A percentile compares a stretch with the other conserved stretches of the same genome.
phyloP scores from a whole-genome alignment of 2,113 vertebrate species.

The Ctenodactylus gundi region DNA sequence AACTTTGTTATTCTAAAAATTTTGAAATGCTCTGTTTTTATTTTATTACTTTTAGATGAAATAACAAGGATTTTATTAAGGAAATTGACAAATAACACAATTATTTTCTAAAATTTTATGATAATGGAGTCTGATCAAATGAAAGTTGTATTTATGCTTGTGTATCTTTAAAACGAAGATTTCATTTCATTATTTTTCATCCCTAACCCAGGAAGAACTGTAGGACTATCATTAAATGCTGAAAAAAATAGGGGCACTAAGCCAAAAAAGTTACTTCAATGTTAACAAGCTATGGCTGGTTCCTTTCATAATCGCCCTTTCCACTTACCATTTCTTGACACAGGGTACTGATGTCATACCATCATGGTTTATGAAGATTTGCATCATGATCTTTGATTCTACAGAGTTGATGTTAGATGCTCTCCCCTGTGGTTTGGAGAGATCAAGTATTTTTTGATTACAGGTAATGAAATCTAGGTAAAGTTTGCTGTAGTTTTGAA shows the following conservation, averaged over 20 bases:
- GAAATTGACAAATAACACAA: conserved; percentile 6
- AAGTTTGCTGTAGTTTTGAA: neutral
- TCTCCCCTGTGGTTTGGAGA: neutral
- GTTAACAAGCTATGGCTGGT: neutral
- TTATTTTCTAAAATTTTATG: conserved; percentile 1
- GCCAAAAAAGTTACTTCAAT: neutral
- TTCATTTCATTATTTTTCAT: conserved; percentile 7
- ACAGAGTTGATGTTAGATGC: neutral
- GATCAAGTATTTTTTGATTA: neutral
- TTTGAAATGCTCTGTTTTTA: conserved; percentile 1
- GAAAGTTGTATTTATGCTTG: neutral
- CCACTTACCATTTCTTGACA: neutral
- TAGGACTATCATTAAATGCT: neutral
- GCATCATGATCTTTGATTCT: neutral
- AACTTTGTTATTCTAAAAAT: neutral
- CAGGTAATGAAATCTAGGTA: neutral
- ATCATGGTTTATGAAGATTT: neutral
- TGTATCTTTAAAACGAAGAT: neutral
- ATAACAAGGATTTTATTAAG: neutral
- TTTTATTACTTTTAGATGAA: neutral
- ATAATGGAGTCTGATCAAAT: neutral
- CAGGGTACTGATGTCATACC: neutral
- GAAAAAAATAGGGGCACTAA: neutral
- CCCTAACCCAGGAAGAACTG: neutral
- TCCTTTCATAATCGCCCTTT: neutral